Evolutionary conservation across 2,888 invertebrate species (phyloP).

Genomic region (Tholera decimalis): DNA sequence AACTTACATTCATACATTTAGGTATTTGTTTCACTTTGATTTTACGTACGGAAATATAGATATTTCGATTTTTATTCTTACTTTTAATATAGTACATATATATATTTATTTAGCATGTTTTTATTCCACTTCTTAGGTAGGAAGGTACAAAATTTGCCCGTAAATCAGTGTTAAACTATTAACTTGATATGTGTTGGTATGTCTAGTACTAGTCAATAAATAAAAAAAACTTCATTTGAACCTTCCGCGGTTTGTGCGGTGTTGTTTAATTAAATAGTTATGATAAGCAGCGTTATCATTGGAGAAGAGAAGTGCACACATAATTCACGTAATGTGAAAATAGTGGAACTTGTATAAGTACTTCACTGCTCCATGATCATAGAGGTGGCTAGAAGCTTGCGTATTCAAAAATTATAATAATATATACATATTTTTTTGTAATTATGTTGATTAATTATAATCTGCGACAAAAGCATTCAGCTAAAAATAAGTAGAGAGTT

Average conservation of each 20-base stretch:
- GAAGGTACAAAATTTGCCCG: not conserved
- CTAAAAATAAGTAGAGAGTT: too few relatives aligned
- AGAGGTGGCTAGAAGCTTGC: conserved; percentile 9
- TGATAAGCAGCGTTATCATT: conserved; percentile 6
- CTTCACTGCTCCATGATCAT: not conserved
- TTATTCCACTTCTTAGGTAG: not conserved
- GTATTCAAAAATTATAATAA: not conserved
- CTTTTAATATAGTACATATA: not conserved
- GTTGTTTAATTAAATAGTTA: conserved; percentile 13
- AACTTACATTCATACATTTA: too few relatives aligned
- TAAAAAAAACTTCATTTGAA: conserved; percentile 6
- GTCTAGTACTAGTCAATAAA: not conserved
- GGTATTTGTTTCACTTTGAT: not conserved
- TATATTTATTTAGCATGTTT: not conserved
- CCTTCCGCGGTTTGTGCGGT: conserved; percentile 22
- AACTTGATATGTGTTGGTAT: not conserved
- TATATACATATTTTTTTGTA: not conserved
- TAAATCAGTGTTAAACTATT: not conserved
- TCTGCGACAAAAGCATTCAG: not conserved
- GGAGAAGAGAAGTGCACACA: not conserved
- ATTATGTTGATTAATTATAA: not conserved
- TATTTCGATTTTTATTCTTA: not conserved
- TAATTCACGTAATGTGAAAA: not conserved
- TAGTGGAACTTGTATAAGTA: not conserved
- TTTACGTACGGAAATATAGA: not conserved